Base-by-base conservation (phyloP, 1,140 invertebrate genomes). In the Galleria mellonella region DNA sequence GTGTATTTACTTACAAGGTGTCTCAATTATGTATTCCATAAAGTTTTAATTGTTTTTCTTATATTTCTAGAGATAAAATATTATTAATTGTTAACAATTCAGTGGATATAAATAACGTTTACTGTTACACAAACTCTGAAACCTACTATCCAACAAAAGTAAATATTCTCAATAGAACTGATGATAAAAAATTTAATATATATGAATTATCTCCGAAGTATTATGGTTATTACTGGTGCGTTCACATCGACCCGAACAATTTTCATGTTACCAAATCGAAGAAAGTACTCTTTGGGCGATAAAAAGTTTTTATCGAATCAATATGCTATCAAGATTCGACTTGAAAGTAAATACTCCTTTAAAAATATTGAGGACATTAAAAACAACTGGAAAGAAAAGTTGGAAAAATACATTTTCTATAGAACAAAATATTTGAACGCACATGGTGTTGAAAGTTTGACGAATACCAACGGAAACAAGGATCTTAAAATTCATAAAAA, bases 211-310 rank as follows among this genome's bases (percentile, higher is more conserved):
- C 61, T 28, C 62, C 70, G 2, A 58, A 50, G 23, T 52, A 50
- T 1, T 69, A 87, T 50, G 86, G 86, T 12, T 81, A 83, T 44
- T 87, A 87, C 33, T 86, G 83, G 84, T 87, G 83, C 41, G 47
- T 73, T 6, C 58, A 76, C 12, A 65, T 33, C 2, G 71, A 86
- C 28, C 68, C 68, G 0, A 71, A 43, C 27, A 68, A 68, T 7
- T 78, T 53, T 36, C 39, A 39, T 1, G 45, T 55, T 0, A 43
- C 64, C 1, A 62, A 73, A 45, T 81, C 83, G 6, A 75, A 84
- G 12, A 84, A 71, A 51, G 51, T 61, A 0, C 62, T 87, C n/a
- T 83, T 72, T 83, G 6, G 52, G 65, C 43, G 70, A 69, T 9
- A 69, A 73, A 41, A 37, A 62, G 7, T 23, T 23, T 5, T 17